Conservation (phyloP, 2,888 invertebrate species). For the Morpho helenor region DNA sequence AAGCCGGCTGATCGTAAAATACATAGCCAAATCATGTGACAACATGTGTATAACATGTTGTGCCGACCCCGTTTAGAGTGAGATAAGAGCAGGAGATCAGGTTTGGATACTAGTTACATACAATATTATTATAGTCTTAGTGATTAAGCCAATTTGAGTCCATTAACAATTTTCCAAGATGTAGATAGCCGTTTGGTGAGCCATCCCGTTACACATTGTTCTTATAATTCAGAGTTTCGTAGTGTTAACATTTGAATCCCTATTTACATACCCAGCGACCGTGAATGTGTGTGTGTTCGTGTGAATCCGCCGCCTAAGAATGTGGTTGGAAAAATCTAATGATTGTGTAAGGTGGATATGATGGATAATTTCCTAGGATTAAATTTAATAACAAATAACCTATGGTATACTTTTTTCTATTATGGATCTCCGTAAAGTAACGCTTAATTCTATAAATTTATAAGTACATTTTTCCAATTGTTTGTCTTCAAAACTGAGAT, state of each 20-base stretch:
- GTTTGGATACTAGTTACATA: too few species aligned
- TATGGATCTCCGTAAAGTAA: too few species aligned
- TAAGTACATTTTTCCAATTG: too few species aligned
- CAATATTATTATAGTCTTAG: not conserved
- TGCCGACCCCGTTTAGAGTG: too few species aligned
- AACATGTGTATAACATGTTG: too few species aligned
- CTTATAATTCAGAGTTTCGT: conserved; percentile 34
- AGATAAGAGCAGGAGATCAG: too few species aligned
- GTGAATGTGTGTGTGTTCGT: conserved; percentile 67
- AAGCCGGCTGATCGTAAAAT: too few species aligned
- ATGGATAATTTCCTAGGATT: conserved; percentile 12
- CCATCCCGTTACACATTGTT: conserved; percentile 41
- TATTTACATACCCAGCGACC: conserved; percentile 74
- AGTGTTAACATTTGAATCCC: conserved; percentile 51
- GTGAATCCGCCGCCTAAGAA: conserved; percentile 66
- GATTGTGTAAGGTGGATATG: conserved; percentile 47
- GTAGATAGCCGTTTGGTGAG: conserved; percentile 24
- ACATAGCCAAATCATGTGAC: too few species aligned
- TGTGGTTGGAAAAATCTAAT: conserved; percentile 60
- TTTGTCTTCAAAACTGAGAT: too few species aligned
- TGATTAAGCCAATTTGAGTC: conserved; percentile 16
- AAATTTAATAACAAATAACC: too few species aligned
- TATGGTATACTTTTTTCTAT: too few species aligned
- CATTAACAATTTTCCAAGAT: conserved; percentile 21
- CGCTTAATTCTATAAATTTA: too few species aligned